Percentiles rank a stretch among this genome's conserved stretches.
Conservation (phyloP, 2,888 invertebrate species). For the Ypsolopha scabrella region DNA sequence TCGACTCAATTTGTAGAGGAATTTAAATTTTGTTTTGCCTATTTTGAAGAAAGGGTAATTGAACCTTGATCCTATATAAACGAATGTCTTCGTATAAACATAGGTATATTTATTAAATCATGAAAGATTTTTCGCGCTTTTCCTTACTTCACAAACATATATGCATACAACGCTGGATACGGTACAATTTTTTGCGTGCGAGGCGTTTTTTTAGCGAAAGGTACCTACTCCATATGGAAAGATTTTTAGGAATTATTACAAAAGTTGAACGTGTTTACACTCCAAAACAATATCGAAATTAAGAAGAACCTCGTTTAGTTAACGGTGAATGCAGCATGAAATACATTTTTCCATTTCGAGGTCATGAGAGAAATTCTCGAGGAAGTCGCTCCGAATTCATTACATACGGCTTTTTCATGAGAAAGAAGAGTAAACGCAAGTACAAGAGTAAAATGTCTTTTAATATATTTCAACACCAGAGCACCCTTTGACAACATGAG, state of each 20-base stretch:
- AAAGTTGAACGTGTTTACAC: constrained; percentile 20
- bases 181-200: too few species aligned
- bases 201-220: neutral
- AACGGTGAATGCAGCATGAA: constrained; percentile 63
- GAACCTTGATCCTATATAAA: too few species aligned
- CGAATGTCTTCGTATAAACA: too few species aligned
- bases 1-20: too few species aligned
- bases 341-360: constrained; percentile 46
- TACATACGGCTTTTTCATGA: neutral
- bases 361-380: constrained; percentile 48
- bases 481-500: neutral
- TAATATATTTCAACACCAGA: neutral
- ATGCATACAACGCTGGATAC: too few species aligned
- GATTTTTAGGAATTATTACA: neutral
- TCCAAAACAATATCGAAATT: constrained; percentile 61
- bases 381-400: constrained; percentile 41
- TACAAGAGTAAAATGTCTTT: neutral
- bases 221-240: too few species aligned
- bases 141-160: too few species aligned
- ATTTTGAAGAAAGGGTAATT: too few species aligned
- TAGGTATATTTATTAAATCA: too few species aligned
- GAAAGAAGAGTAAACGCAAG: neutral
- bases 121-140: too few species aligned
- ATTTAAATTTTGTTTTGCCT: too few species aligned
- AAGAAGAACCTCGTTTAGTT: constrained; percentile 63